phyloP scores from a whole-genome alignment of 64 coral and sea anemone genomes.

The Pocillopora damicornis region DNA sequence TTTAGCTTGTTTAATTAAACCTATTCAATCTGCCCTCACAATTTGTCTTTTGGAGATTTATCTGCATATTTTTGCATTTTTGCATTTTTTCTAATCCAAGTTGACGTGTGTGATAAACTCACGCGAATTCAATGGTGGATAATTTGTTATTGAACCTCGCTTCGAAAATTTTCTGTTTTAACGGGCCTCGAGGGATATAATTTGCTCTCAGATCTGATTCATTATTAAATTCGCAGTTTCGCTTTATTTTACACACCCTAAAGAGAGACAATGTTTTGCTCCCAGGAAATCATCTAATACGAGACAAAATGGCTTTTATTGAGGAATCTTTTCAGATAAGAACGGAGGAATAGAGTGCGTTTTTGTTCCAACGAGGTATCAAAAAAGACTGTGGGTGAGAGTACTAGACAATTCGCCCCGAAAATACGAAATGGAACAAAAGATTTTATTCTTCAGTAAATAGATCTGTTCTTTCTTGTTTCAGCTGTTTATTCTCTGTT shows the following conservation, averaged over 20 bases:
- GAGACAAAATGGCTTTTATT: neutral
- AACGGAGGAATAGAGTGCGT: neutral
- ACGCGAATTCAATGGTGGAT: neutral
- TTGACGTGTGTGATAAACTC: neutral
- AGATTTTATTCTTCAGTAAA: neutral
- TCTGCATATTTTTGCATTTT: neutral
- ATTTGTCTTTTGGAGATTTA: neutral
- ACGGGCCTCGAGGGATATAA: neutral
- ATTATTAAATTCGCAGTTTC: neutral
- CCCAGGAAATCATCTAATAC: neutral
- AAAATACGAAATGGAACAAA: neutral
- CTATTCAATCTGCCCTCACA: neutral
- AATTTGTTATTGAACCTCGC: neutral
- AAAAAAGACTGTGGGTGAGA: neutral
- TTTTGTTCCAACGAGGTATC: neutral
- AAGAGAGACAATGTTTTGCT: neutral
- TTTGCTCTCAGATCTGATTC: neutral
- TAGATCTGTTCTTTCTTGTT: neutral
- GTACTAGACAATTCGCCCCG: neutral
- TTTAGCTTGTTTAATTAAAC: conserved; percentile 29
- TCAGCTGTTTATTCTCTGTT: conserved; percentile 6
- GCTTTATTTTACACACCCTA: neutral
- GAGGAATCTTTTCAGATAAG: neutral
- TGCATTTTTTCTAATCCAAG: neutral
- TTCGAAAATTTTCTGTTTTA: neutral